Conservation (phyloP, 1,140 invertebrate species). For the Pomacea maculata region DNA sequence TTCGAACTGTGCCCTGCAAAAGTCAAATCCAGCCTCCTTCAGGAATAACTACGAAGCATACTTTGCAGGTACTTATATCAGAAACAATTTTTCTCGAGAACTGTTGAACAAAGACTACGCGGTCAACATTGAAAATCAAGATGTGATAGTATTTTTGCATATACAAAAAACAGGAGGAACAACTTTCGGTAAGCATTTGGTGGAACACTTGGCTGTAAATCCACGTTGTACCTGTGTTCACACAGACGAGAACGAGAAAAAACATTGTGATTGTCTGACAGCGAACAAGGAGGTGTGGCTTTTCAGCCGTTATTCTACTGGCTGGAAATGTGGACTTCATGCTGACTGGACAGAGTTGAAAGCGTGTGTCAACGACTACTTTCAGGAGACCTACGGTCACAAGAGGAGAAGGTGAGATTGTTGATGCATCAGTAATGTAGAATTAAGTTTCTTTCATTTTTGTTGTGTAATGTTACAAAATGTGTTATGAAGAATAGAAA, state of each 20-base stretch:
- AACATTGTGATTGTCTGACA: conserved; percentile 58
- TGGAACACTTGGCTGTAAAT: conserved; percentile 87
- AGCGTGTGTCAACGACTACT: conserved; percentile 71
- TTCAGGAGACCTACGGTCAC: conserved; percentile 60
- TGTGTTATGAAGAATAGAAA: too few relatives aligned
- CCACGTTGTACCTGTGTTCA: conserved; percentile 54
- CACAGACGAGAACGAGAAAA: conserved; percentile 31
- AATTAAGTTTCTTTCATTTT: too few relatives aligned
- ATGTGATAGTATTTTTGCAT: conserved; percentile 98
- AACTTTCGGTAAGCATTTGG: conserved; percentile 93
- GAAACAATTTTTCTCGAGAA: conserved; percentile 23
- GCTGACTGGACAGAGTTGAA: conserved; percentile 97
- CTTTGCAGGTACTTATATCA: conserved; percentile 19
- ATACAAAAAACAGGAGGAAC: conserved; percentile 95
- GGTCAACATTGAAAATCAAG: conserved; percentile 63
- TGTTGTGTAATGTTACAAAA: too few relatives aligned
- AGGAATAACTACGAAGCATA: conserved; percentile 24
- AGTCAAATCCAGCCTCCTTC: background rate
- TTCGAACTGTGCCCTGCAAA: conserved; percentile 8
- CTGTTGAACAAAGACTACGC: conserved; percentile 30
- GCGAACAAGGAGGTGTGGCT: conserved; percentile 76
- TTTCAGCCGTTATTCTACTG: conserved; percentile 97
- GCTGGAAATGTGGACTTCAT: conserved; percentile 98
- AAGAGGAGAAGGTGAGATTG: conserved; percentile 51
- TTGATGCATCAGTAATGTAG: background rate